These are phyloP conservation scores for Ectobius pallidus DNA, from an alignment of 2,888 invertebrate species.

Conservation along the genomic window DNA sequence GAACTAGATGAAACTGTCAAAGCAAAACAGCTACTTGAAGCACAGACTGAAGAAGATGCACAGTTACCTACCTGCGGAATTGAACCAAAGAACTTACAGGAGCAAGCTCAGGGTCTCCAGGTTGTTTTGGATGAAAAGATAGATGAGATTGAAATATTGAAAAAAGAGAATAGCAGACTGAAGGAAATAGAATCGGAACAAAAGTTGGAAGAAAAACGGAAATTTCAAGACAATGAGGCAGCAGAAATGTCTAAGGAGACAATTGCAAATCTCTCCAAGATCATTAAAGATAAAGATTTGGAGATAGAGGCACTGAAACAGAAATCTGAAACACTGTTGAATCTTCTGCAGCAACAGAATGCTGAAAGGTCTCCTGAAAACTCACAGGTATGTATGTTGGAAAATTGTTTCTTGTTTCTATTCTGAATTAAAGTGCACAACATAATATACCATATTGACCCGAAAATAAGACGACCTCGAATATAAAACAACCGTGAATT, in stretches of 20 bases:
- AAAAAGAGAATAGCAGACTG: conserved; percentile 35
- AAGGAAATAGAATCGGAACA: not conserved
- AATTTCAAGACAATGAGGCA: conserved; percentile 22
- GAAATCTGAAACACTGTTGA: conserved; percentile 52
- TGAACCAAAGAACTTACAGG: no score
- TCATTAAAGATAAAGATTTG: conserved; percentile 55
- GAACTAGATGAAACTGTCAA: conserved; percentile 24
- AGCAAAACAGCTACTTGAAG: not conserved
- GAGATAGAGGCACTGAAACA: conserved; percentile 55
- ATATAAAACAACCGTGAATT: no score
- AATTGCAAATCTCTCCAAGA: conserved; percentile 52
- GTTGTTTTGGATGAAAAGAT: conserved; percentile 33
- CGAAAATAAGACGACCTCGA: no score
- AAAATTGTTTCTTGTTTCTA: no score
- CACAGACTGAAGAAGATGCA: not conserved
- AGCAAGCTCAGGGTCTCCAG: no score
- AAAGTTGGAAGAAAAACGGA: conserved; percentile 14
- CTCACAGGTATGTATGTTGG: no score
- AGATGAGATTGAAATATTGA: conserved; percentile 24
- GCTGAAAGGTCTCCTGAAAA: no score
- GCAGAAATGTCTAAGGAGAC: conserved; percentile 49
- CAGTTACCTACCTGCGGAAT: no score
- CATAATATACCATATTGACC: no score
- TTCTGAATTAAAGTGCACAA: no score
- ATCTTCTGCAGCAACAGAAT: conserved; percentile 38